phyloP scores from a whole-genome alignment of 2,797 vertebrate species.

The Callimico goeldii region DNA sequence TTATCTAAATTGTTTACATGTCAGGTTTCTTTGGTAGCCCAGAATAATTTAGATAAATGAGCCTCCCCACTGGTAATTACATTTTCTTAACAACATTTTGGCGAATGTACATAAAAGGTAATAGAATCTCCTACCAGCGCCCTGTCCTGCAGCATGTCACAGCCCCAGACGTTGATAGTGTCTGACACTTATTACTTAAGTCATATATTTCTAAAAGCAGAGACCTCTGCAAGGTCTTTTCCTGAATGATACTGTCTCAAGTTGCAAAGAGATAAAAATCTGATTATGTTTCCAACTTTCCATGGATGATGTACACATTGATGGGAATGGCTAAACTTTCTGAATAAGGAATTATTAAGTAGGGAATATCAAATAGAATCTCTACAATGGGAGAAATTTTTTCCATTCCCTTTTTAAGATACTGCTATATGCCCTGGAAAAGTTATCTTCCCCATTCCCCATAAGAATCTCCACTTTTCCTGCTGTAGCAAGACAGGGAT shows the following conservation, averaged over 20 bases:
- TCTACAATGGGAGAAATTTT: background rate
- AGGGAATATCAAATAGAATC: background rate
- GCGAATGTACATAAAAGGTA: constrained; percentile 82
- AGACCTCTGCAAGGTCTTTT: constrained; percentile 62
- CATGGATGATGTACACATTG: background rate
- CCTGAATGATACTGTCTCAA: constrained; percentile 48
- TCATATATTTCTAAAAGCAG: constrained; percentile 77
- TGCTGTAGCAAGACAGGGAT: background rate
- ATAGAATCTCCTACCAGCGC: constrained; percentile 77
- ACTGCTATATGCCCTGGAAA: rapidly evolving
- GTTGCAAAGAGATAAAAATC: background rate
- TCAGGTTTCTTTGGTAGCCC: constrained; percentile 77
- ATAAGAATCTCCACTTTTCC: background rate
- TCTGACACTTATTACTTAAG: constrained; percentile 82
- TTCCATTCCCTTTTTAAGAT: background rate
- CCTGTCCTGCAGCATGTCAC: constrained; percentile 83
- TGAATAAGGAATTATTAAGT: background rate
- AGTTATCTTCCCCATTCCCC: background rate
- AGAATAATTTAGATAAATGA: constrained; percentile 85
- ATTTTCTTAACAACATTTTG: constrained; percentile 84
- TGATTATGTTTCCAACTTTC: constrained; percentile 11
- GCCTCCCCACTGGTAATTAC: constrained; percentile 79
- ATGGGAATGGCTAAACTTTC: background rate
- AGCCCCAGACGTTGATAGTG: constrained; percentile 73
- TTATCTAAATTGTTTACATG: constrained; percentile 84